phyloP scores from a whole-genome alignment of 2,888 invertebrate species.

The Sarcophaga variegata region DNA sequence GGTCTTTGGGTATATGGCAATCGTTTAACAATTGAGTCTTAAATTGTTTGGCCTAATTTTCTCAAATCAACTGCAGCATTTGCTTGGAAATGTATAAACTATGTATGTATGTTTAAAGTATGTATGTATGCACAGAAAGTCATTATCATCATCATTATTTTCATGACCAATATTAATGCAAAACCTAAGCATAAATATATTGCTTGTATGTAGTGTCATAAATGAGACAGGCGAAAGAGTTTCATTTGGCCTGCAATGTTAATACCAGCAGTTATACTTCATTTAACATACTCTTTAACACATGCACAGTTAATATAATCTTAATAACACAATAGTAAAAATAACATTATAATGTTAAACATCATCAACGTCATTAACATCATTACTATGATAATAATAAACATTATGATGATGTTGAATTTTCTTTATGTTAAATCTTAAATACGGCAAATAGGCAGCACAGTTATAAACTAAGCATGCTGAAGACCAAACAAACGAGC shows the following conservation, averaged over 20 bases:
- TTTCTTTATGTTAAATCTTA: not conserved
- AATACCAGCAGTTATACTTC: conserved; percentile 59
- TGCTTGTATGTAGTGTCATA: not conserved
- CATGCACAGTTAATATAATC: conserved; percentile 6
- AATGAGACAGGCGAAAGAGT: conserved; percentile 26
- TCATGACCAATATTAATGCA: too few relatives aligned
- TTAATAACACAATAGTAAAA: too few relatives aligned
- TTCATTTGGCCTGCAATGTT: not conserved
- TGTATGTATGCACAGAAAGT: not conserved
- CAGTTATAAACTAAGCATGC: conserved; percentile 47
- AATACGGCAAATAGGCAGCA: conserved; percentile 23
- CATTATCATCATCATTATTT: not conserved
- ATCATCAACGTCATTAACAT: conserved; percentile 19
- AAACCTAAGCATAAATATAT: too few relatives aligned
- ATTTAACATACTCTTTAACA: conserved; percentile 56
- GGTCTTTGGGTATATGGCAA: not conserved
- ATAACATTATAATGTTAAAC: not conserved
- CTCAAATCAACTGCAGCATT: conserved; percentile 46
- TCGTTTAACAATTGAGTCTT: conserved; percentile 59
- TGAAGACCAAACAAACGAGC: not conserved
- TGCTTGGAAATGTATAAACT: not conserved
- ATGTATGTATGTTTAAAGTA: not conserved
- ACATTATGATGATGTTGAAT: conserved; percentile 32
- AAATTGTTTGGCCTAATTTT: conserved; percentile 69
- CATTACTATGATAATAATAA: conserved; percentile 30